Conservation (phyloP, 2,113 vertebrate genomes). For the Propithecus coquereli region DNA sequence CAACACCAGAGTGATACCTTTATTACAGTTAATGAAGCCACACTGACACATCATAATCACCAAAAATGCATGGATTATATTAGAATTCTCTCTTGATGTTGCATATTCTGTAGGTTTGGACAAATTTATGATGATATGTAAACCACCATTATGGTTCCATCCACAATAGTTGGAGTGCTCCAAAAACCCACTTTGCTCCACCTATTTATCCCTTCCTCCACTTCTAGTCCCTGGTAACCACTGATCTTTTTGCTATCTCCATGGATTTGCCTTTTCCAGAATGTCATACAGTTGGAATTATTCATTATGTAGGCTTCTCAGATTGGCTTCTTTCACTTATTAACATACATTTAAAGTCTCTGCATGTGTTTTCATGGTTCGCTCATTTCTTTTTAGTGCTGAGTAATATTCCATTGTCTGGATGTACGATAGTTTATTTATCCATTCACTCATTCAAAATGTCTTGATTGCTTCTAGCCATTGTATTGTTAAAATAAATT, state of each 20-base stretch:
- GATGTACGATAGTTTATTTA: neutral
- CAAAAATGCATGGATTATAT: neutral
- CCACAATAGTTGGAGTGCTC: neutral
- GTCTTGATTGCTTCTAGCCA: neutral
- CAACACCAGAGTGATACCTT: neutral
- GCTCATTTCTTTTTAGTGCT: neutral
- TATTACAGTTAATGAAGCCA: neutral
- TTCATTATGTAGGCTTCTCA: neutral
- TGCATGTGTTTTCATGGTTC: neutral
- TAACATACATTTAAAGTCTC: neutral
- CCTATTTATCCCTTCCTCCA: accelerated
- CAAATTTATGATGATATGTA: neutral
- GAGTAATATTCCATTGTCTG: neutral
- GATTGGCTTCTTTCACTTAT: neutral
- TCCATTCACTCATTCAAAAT: neutral
- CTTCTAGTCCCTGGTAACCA: neutral
- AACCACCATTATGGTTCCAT: neutral
- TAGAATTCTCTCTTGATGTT: neutral
- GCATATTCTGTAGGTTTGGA: neutral
- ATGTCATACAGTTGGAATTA: neutral
- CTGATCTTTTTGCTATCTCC: neutral
- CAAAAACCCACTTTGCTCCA: neutral
- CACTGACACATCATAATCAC: neutral
- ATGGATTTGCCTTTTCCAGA: neutral
- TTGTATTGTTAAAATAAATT: neutral